A percentile compares a stretch with the other conserved stretches of the same genome.
phyloP scores from a whole-genome alignment of 2,888 invertebrate genomes.

The Axea sp. region DNA sequence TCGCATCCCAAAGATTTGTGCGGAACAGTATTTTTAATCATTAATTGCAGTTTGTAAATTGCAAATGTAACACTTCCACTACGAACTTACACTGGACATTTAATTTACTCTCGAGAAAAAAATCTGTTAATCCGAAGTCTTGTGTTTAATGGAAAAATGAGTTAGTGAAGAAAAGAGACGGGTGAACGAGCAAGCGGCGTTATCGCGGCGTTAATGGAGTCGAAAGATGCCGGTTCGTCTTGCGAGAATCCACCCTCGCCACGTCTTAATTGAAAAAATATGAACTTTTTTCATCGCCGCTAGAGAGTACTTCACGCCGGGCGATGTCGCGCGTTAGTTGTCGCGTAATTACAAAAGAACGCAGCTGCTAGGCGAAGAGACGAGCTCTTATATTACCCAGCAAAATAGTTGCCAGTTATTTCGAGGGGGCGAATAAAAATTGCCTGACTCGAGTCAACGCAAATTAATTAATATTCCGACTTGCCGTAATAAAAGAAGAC shows the following conservation, averaged over 20 bases:
- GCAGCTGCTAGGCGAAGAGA: constrained; percentile 61
- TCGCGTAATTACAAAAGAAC: constrained; percentile 67
- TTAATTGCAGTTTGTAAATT: too few species aligned
- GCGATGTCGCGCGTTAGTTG: constrained; percentile 64
- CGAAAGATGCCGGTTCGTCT: constrained; percentile 67
- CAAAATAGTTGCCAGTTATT: constrained; percentile 61
- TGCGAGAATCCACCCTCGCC: constrained; percentile 67
- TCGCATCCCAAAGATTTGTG: too few species aligned
- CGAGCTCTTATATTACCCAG: constrained; percentile 58
- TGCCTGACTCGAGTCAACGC: constrained; percentile 40
- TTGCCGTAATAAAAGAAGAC: constrained; percentile 1
- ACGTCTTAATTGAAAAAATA: constrained; percentile 78
- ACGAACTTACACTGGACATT: constrained; percentile 4
- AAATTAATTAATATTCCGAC: constrained; percentile 47
- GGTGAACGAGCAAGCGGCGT: constrained; percentile 58
- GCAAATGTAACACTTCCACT: too few species aligned
- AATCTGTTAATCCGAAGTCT: constrained; percentile 50
- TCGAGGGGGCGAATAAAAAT: constrained; percentile 52
- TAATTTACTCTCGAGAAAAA: constrained; percentile 17
- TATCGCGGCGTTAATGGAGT: constrained; percentile 72
- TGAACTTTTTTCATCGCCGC: constrained; percentile 76
- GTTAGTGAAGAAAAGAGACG: constrained; percentile 33
- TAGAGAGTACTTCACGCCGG: constrained; percentile 72
- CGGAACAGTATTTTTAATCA: too few species aligned
- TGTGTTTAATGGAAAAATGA: constrained; percentile 56